Percentiles rank a stretch among this genome's conserved stretches.
Evolutionary conservation across 2,113 vertebrate species (phyloP).

Genomic region (Indicator indicator): DNA sequence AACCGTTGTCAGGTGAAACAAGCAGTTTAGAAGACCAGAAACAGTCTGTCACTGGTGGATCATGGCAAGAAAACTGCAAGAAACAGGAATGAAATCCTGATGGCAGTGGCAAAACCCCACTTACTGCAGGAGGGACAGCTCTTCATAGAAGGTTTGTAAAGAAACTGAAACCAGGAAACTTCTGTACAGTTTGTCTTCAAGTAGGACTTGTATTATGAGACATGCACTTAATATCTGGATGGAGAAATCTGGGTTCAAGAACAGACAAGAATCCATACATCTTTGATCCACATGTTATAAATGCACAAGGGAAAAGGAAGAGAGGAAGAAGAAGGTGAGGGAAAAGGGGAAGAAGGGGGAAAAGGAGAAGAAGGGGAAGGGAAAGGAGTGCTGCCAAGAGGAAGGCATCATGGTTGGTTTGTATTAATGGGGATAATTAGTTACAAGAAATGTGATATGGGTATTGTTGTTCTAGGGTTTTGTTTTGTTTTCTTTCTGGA

Average conservation of each 20-base stretch:
- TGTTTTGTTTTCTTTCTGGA: neutral
- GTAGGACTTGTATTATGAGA: neutral
- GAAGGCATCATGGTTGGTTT: neutral
- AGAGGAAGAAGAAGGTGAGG: neutral
- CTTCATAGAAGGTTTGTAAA: neutral
- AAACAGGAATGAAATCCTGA: neutral
- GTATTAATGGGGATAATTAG: conserved; percentile 35
- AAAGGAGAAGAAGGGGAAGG: neutral
- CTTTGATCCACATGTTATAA: conserved; percentile 23
- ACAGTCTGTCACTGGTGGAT: neutral
- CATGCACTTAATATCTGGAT: neutral
- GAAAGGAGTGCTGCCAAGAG: conserved; percentile 3
- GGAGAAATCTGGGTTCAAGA: neutral
- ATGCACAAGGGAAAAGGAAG: neutral
- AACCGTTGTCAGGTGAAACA: neutral
- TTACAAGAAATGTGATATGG: conserved; percentile 23
- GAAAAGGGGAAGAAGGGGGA: no score
- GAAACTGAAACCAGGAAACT: neutral
- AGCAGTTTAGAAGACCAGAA: neutral
- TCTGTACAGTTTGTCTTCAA: neutral
- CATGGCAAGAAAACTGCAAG: neutral
- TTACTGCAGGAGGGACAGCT: neutral
- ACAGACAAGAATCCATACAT: conserved; percentile 27
- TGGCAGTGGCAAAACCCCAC: neutral
- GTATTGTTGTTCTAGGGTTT: neutral